A percentile compares a stretch with the other conserved stretches of the same genome.
Evolutionary conservation across 2,113 vertebrate genomes (phyloP).

Genomic region (Candoia aspera): DNA sequence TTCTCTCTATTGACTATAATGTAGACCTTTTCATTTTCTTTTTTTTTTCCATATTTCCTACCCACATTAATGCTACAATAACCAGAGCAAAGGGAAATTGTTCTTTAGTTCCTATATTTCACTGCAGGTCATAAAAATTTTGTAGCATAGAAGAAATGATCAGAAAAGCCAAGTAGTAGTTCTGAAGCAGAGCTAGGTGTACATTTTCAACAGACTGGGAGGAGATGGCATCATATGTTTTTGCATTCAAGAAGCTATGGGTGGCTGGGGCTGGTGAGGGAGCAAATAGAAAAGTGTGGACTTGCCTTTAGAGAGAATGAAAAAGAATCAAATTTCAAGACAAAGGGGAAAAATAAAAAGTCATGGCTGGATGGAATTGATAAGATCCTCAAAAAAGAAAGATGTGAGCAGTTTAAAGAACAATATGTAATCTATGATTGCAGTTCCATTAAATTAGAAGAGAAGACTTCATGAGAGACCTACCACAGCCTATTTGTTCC

Average conservation of each 20-base stretch:
- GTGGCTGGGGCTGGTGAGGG: neutral
- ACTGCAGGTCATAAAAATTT: too few relatives aligned
- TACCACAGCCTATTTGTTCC: neutral
- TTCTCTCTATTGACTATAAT: neutral
- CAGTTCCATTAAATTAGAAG: neutral
- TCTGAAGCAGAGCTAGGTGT: too few relatives aligned
- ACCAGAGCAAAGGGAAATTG: too few relatives aligned
- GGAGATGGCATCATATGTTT: neutral
- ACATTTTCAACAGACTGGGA: too few relatives aligned
- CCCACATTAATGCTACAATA: too few relatives aligned
- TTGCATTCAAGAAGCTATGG: neutral
- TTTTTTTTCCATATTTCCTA: neutral
- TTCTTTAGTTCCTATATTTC: too few relatives aligned
- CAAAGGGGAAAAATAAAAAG: neutral
- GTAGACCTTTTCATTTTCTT: neutral
- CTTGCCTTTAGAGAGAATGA: neutral
- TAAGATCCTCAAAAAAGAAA: neutral
- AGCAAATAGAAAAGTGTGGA: neutral
- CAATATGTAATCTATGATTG: neutral
- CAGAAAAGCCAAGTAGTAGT: too few relatives aligned
- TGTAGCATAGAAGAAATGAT: too few relatives aligned
- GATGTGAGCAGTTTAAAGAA: neutral
- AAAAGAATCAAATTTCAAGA: neutral
- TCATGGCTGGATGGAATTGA: neutral
- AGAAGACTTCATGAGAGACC: neutral